Evolutionary conservation across 2,797 vertebrate genomes (phyloP).

Genomic region (Allobates femoralis): DNA sequence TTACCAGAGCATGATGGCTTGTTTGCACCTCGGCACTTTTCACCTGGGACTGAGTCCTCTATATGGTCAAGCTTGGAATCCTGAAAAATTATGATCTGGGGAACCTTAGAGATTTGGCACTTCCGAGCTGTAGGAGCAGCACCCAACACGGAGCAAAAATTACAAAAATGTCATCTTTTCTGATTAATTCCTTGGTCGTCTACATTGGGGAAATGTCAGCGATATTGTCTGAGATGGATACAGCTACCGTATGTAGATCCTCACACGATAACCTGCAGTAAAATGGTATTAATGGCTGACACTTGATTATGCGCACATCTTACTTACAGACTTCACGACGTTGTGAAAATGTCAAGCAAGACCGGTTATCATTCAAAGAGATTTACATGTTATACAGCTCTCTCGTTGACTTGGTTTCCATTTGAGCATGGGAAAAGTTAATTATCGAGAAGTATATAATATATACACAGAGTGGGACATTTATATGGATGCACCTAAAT

Average conservation of each 20-base stretch:
- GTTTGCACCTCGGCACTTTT: too few relatives aligned
- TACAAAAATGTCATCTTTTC: too few relatives aligned
- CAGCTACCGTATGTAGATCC: background rate
- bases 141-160: too few relatives aligned
- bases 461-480: too few relatives aligned
- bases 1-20: too few relatives aligned
- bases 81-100: too few relatives aligned
- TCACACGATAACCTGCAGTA: background rate
- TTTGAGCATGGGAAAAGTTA: background rate
- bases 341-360: constrained; percentile 27
- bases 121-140: too few relatives aligned
- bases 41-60: too few relatives aligned
- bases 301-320: background rate
- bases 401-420: background rate
- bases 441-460: too few relatives aligned
- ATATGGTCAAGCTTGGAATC: too few relatives aligned
- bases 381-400: background rate
- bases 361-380: background rate
- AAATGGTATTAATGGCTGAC: background rate
- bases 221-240: background rate
- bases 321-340: background rate
- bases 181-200: background rate
- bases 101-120: too few relatives aligned
- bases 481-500: too few relatives aligned
- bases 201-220: background rate